Evolutionary conservation across 2,113 vertebrate genomes (phyloP).

Genomic region (Morphnarchus princeps): DNA sequence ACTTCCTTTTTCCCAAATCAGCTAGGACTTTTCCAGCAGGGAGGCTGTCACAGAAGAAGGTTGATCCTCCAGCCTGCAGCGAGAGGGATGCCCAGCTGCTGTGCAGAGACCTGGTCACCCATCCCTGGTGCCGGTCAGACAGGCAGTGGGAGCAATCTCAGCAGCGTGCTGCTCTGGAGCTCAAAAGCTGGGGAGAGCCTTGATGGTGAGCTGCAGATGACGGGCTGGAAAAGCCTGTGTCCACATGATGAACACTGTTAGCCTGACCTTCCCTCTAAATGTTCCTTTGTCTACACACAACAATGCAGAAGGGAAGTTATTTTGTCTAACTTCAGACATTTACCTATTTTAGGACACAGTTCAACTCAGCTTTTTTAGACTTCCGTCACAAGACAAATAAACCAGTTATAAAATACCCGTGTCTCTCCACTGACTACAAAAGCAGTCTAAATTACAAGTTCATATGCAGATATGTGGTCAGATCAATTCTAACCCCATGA

Average conservation of each 20-base stretch:
- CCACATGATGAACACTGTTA: not conserved
- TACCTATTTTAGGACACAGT: not conserved
- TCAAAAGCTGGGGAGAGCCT: not conserved
- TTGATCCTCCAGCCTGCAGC: not conserved
- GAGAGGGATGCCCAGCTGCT: not conserved
- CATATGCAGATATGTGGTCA: not conserved
- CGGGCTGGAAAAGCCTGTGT: not conserved
- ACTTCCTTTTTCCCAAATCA: not conserved
- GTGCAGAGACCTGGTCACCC: not conserved
- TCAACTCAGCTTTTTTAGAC: not conserved
- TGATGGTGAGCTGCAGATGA: not conserved
- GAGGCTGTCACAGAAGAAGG: not conserved
- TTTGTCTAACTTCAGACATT: not conserved
- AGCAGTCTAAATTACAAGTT: not conserved
- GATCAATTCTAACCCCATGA: not conserved
- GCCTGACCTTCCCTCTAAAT: rapidly evolving
- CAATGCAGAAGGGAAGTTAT: not conserved
- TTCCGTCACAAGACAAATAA: not conserved
- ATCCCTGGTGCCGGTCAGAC: not conserved
- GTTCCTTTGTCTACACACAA: not conserved
- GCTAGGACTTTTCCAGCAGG: not conserved
- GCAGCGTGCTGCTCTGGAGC: not conserved
- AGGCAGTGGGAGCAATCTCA: not conserved
- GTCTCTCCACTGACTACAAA: not conserved
- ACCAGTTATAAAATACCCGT: not conserved